A percentile compares a stretch with the other conserved stretches of the same genome.
Evolutionary conservation across 2,888 invertebrate genomes (phyloP).

Genomic region (Mythimna loreyi): DNA sequence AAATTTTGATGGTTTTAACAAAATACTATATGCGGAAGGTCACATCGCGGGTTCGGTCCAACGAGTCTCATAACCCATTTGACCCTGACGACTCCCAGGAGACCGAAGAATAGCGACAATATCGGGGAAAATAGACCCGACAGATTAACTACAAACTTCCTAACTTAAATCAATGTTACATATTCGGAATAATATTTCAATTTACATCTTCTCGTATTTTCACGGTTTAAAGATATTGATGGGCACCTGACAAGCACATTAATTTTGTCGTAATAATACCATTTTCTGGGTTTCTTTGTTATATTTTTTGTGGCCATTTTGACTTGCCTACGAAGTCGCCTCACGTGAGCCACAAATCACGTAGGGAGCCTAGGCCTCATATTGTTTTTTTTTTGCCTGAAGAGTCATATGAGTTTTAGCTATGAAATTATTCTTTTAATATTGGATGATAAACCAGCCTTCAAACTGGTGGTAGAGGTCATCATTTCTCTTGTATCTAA

Average conservation of each 20-base stretch:
- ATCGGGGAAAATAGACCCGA: too few relatives aligned
- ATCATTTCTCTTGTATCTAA: not conserved
- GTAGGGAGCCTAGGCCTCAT: constrained; percentile 16
- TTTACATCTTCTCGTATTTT: not conserved
- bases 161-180: not conserved
- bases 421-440: not conserved
- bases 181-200: not conserved
- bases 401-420: not conserved
- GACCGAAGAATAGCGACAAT: too few relatives aligned
- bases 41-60: too few relatives aligned
- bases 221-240: constrained; percentile 13
- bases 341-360: constrained; percentile 56
- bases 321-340: constrained; percentile 24
- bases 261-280: constrained; percentile 2
- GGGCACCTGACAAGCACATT: constrained; percentile 14
- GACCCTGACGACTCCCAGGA: too few relatives aligned
- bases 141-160: not conserved
- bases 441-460: not conserved
- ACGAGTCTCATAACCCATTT: too few relatives aligned
- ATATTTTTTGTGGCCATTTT: constrained; percentile 26
- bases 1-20: too few relatives aligned
- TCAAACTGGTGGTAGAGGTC: not conserved
- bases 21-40: too few relatives aligned
- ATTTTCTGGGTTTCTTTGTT: constrained; percentile 16
- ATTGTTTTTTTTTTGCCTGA: constrained; percentile 29